Evolutionary conservation across 2,888 invertebrate species (phyloP).

Genomic region (Chouioia cunea): DNA sequence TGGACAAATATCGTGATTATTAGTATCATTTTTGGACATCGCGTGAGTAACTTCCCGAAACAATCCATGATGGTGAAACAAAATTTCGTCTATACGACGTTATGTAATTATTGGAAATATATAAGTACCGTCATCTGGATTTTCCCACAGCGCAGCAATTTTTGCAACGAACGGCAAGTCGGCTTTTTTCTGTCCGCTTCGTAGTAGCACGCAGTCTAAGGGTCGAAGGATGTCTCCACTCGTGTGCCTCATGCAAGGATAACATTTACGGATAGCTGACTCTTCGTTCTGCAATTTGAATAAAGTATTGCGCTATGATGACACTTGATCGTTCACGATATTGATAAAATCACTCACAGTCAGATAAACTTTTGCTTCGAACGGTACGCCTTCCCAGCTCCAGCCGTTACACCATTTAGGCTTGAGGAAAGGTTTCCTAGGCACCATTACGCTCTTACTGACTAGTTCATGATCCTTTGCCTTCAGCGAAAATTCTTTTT

Average conservation of each 20-base stretch:
- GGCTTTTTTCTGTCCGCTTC: slow-evolving; percentile 84
- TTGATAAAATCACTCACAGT: slow-evolving; percentile 74
- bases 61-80: neutral
- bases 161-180: slow-evolving; percentile 96
- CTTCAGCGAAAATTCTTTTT: too few species aligned
- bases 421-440: slow-evolving; percentile 69
- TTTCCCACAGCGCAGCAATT: slow-evolving; percentile 94
- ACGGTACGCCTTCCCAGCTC: slow-evolving; percentile 90
- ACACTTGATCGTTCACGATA: neutral
- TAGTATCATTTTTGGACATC: neutral
- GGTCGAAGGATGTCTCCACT: slow-evolving; percentile 87
- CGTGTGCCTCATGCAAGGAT: slow-evolving; percentile 89
- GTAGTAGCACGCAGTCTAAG: slow-evolving; percentile 91
- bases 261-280: slow-evolving; percentile 84
- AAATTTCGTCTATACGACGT: neutral
- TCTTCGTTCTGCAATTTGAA: slow-evolving; percentile 77
- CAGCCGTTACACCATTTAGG: slow-evolving; percentile 92
- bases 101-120: neutral
- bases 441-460: slow-evolving; percentile 64
- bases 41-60: too few species aligned
- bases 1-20: slow-evolving; percentile 61
- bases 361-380: slow-evolving; percentile 86
- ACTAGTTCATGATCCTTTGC: slow-evolving; percentile 41
- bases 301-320: slow-evolving; percentile 28
- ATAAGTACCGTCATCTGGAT: slow-evolving; percentile 86